These are phyloP conservation scores for Acipenser oxyrinchus DNA, from an alignment of 2,797 vertebrate genomes.

Conservation along the genomic window DNA sequence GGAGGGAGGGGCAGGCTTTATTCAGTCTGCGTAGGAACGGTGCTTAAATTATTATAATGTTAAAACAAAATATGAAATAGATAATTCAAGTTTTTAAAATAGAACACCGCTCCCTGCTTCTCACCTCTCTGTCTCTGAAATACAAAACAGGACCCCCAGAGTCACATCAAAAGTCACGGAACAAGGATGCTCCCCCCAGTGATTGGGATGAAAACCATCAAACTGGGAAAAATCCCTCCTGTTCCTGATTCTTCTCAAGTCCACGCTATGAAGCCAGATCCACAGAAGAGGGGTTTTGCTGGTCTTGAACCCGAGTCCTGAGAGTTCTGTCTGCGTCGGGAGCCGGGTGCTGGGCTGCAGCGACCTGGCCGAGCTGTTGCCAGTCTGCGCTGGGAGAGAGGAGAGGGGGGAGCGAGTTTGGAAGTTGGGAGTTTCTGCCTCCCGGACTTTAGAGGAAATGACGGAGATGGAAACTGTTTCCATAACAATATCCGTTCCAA, in stretches of 20 bases:
- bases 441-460: slow-evolving; percentile 31
- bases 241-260: slow-evolving; percentile 17
- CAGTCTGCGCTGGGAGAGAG: slow-evolving; percentile 9
- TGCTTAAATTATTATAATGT: not conserved
- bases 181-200: slow-evolving; percentile 26
- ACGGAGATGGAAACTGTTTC: slow-evolving; percentile 48
- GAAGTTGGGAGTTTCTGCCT: slow-evolving; percentile 20
- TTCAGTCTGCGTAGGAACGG: not conserved
- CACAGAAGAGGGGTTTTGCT: slow-evolving; percentile 4
- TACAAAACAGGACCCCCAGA: slow-evolving; percentile 31
- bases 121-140: slow-evolving; percentile 22
- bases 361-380: not conserved
- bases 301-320: slow-evolving; percentile 22
- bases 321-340: slow-evolving; percentile 36
- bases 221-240: slow-evolving; percentile 16
- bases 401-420: slow-evolving; percentile 17
- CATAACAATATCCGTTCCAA: slow-evolving; percentile 50
- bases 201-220: not conserved
- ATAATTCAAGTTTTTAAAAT: slow-evolving; percentile 6
- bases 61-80: not conserved
- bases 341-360: slow-evolving; percentile 16
- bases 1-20: not conserved
- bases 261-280: slow-evolving; percentile 13
- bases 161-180: slow-evolving; percentile 26
- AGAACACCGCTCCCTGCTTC: slow-evolving; percentile 25